A percentile compares a stretch with the other conserved stretches of the same genome.
Evolutionary conservation across 2,113 vertebrate species (phyloP).

Genomic region (Ranitomeya imitator): DNA sequence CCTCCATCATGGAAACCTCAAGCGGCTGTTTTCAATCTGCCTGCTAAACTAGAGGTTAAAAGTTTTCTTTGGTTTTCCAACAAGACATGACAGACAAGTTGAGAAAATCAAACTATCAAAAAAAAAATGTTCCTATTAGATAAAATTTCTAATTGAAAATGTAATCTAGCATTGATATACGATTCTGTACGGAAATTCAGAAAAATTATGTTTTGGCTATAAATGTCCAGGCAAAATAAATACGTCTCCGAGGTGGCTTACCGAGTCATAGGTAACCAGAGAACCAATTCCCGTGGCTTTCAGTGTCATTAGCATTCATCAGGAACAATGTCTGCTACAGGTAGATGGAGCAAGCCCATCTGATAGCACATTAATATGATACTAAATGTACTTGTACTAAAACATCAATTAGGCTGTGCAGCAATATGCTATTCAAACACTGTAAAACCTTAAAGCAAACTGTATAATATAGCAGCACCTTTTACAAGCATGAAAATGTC

Average conservation of each 20-base stretch:
- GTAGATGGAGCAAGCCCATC: conserved; percentile 60
- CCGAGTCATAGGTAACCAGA: conserved; percentile 75
- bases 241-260: conserved; percentile 70
- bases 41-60: conserved; percentile 65
- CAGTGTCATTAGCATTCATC: conserved; percentile 67
- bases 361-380: conserved; percentile 1
- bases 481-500: neutral
- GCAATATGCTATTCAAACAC: neutral
- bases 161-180: conserved; percentile 56
- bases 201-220: conserved; percentile 54
- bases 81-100: conserved; percentile 49
- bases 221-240: conserved; percentile 67
- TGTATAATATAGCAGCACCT: neutral
- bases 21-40: conserved; percentile 65
- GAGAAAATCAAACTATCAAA: conserved; percentile 58
- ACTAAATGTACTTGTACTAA: conserved; percentile 6
- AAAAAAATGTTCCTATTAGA: conserved; percentile 61
- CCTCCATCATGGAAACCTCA: conserved; percentile 60
- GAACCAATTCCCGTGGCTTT: conserved; percentile 75
- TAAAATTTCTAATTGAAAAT: conserved; percentile 65
- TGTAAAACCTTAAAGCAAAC: neutral
- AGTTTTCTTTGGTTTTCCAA: conserved; percentile 67
- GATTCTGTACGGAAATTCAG: conserved; percentile 59
- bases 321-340: conserved; percentile 56
- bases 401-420: neutral